These are phyloP conservation scores for Calidris pugnax DNA, from an alignment of 2,113 vertebrate genomes.

Conservation along the genomic window DNA sequence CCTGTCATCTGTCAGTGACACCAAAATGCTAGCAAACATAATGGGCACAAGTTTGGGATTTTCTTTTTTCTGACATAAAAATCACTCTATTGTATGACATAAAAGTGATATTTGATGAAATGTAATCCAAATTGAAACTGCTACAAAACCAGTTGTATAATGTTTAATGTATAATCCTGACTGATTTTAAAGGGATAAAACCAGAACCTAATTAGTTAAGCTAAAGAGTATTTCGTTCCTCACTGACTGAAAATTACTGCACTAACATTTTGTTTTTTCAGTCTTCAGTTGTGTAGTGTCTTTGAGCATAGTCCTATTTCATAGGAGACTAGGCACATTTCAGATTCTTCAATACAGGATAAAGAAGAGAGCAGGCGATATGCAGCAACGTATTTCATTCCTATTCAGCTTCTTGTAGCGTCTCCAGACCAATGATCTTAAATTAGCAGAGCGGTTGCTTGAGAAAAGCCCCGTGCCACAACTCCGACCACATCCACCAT, in stretches of 20 bases:
- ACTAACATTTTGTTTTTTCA: not conserved
- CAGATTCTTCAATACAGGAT: not conserved
- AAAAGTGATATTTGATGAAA: not conserved
- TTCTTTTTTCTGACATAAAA: not conserved
- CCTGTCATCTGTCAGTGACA: not conserved
- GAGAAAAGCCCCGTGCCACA: slow-evolving; percentile 1
- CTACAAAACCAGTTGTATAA: accelerated
- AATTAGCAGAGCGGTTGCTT: not conserved
- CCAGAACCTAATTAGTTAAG: not conserved
- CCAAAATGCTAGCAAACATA: not conserved
- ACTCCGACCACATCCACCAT: not conserved
- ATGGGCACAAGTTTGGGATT: accelerated
- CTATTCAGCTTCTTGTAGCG: slow-evolving; percentile 4
- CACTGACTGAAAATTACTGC: not conserved
- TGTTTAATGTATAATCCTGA: not conserved
- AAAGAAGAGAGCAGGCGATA: not conserved
- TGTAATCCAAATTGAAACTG: not conserved
- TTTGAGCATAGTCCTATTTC: not conserved
- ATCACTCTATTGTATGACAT: not conserved
- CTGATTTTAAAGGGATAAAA: not conserved
- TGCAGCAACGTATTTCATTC: not conserved
- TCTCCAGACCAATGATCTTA: slow-evolving; percentile 16
- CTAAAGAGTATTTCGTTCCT: not conserved
- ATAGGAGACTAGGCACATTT: not conserved
- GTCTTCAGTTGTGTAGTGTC: not conserved